phyloP scores from a whole-genome alignment of 2,888 invertebrate genomes.

The Actias luna region DNA sequence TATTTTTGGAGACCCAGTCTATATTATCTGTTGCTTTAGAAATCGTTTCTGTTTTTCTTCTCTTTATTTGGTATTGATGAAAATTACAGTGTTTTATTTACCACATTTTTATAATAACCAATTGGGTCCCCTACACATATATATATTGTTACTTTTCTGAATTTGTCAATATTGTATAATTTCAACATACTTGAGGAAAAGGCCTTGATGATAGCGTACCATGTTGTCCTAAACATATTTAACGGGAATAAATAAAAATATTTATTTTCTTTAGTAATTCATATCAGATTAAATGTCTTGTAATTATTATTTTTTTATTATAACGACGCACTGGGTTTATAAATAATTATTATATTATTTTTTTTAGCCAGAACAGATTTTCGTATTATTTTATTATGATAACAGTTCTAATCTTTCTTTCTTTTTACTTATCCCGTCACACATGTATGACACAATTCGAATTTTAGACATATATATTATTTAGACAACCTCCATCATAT shows the following conservation, averaged over 20 bases:
- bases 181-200: background rate
- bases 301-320: background rate
- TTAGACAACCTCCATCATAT: no score
- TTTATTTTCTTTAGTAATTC: no score
- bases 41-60: background rate
- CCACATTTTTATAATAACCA: background rate
- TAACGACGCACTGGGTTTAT: background rate
- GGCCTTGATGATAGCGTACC: background rate
- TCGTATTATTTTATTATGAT: background rate
- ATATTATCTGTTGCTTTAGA: background rate
- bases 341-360: no score
- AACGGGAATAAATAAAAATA: no score
- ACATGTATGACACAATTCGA: no score
- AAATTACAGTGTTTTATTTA: no score
- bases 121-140: background rate
- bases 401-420: background rate
- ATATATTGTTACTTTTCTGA: background rate
- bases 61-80: no score
- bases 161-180: background rate
- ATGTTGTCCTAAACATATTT: background rate
- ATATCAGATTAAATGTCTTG: background rate
- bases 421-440: background rate
- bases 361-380: constrained; percentile 1
- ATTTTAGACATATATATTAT: no score
- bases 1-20: constrained; percentile 13